Base-by-base conservation (phyloP, 2,113 vertebrate genomes). In the Pseudorectes ferrugineus region DNA sequence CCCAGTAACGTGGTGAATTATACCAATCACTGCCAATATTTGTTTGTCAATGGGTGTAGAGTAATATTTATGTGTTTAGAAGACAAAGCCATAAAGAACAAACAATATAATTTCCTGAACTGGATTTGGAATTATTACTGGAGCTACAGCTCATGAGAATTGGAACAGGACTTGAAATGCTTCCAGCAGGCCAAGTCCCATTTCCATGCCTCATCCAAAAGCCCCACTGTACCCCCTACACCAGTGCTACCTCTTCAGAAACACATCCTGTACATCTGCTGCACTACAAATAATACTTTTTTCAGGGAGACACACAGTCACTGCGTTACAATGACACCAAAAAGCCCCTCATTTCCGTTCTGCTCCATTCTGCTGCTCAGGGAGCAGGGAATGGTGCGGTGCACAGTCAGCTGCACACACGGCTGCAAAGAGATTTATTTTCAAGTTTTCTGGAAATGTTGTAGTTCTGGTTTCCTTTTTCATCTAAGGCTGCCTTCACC, bases 171-270 rank as follows among this genome's bases (percentile, higher is more conserved):
- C 10, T 40, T 48, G 28, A 67, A 62, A 57, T 22, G 11, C 6
- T 62, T 72, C 23, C 31, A n/a, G 28, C 1, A 0, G 18, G 54
- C 17, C 21, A 46, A 42, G 28, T 24, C 28, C 11, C 1, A 0
- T 45, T 52, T 57, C 59, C 58, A 6, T 8, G 2, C 17, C n/a
- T 48, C 52, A 48, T 57, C 21, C 63, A 40, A 40, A 62, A 52
- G 2, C 1, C 12, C 5, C 33, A 12, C 22, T 20, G 25, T 19
- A 40, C 12, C 28, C 40, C 40, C 33, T 57, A 36, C 55, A 25
- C 6, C 29, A n/a, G 38, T 3, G 12, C 38, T 42, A 4, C 26
- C 5, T 42, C 49, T 36, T 33, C 46, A 59, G 49, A 71, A 43
- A 61, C 46, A 19, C 35, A n/a, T 7, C 35, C 45, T 49, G 9